phyloP scores from a whole-genome alignment of 2,888 invertebrate species.

The Cryptus armator region DNA sequence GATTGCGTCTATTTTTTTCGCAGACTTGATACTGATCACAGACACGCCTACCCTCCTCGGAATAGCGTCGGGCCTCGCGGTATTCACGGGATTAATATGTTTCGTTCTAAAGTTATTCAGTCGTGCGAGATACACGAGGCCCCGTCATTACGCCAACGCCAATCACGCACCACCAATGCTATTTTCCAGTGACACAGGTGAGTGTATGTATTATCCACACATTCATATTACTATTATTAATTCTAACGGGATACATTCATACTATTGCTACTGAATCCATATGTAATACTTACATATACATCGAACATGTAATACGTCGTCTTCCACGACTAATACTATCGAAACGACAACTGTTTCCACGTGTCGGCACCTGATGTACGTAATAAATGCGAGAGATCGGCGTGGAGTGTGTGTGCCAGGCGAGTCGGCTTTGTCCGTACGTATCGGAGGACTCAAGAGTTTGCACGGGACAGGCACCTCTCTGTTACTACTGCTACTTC shows the following conservation, averaged over 20 bases:
- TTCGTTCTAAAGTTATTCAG: conserved; percentile 95
- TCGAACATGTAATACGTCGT: neutral
- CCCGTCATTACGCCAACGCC: conserved; percentile 93
- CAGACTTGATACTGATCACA: conserved; percentile 93
- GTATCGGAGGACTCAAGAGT: conserved; percentile 47
- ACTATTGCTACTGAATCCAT: neutral
- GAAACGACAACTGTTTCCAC: neutral
- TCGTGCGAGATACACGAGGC: conserved; percentile 88
- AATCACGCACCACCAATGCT: conserved; percentile 94
- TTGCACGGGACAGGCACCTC: conserved; percentile 19
- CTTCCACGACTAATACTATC: neutral
- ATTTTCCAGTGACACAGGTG: conserved; percentile 95
- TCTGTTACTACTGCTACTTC: conserved; percentile 22
- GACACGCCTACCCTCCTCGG: conserved; percentile 95
- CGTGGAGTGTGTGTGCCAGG: conserved; percentile 39
- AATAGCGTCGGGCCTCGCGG: conserved; percentile 94
- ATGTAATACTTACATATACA: neutral
- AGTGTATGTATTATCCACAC: conserved; percentile 73
- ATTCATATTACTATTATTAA: neutral
- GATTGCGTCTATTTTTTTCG: conserved; percentile 70
- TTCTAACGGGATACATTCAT: conserved; percentile 16
- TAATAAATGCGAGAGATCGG: conserved; percentile 45
- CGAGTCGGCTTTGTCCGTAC: conserved; percentile 56
- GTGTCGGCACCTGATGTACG: conserved; percentile 43
- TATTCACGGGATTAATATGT: conserved; percentile 94